Evolutionary conservation across 2,797 vertebrate species (phyloP).

Genomic region (Micropoecilia bifurca): DNA sequence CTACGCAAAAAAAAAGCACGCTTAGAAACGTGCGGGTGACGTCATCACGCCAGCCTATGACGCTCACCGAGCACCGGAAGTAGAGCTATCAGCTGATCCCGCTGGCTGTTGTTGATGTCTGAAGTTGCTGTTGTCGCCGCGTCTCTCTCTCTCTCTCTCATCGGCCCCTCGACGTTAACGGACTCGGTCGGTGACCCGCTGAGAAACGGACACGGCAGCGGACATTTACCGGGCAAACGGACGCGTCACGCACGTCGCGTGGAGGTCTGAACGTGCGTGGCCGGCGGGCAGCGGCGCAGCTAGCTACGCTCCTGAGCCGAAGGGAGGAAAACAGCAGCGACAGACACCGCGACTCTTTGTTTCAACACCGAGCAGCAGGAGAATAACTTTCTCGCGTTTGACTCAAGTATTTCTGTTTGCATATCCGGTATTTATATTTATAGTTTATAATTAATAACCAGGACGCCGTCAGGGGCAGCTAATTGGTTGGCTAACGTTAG

Average conservation of each 20-base stretch:
- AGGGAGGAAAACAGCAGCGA: slow-evolving; percentile 36
- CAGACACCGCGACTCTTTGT: slow-evolving; percentile 53
- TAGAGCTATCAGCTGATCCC: slow-evolving; percentile 82
- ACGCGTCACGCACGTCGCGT: neutral
- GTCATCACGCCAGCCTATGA: slow-evolving; percentile 36
- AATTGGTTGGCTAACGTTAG: slow-evolving; percentile 65
- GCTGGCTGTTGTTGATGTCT: slow-evolving; percentile 79
- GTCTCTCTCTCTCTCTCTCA: slow-evolving; percentile 46
- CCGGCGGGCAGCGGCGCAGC: slow-evolving; percentile 37
- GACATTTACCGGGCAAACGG: slow-evolving; percentile 18
- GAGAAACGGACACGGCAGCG: slow-evolving; percentile 34
- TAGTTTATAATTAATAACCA: slow-evolving; percentile 6
- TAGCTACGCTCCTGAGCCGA: slow-evolving; percentile 31
- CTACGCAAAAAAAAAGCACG: neutral
- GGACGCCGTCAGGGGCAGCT: slow-evolving; percentile 20
- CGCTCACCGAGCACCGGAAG: slow-evolving; percentile 70
- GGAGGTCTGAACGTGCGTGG: neutral
- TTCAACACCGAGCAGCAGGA: slow-evolving; percentile 28
- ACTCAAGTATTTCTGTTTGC: neutral
- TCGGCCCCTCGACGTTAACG: slow-evolving; percentile 43
- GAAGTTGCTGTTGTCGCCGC: slow-evolving; percentile 76
- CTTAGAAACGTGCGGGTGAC: slow-evolving; percentile 17
- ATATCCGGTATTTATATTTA: slow-evolving; percentile 45
- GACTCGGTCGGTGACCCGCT: slow-evolving; percentile 35
- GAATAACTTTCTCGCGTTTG: slow-evolving; percentile 6